These are phyloP conservation scores for Siphlonurus alternatus DNA, from an alignment of 2,888 invertebrate species.

Conservation along the genomic window DNA sequence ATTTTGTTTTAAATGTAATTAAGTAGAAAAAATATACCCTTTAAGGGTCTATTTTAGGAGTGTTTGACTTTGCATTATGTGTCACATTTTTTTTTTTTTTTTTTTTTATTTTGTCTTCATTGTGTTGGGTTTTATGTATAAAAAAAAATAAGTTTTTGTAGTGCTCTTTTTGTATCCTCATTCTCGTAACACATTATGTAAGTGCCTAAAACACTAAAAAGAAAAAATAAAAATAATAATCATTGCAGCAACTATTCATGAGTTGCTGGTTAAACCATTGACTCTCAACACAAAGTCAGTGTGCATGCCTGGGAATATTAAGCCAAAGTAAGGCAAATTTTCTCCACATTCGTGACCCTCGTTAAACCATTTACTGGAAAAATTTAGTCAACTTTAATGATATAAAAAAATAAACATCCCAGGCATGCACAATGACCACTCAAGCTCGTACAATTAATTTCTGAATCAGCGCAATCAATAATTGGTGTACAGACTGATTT, in stretches of 20 bases:
- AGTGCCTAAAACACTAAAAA: not conserved
- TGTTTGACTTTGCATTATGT: not conserved
- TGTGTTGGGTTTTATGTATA: not conserved
- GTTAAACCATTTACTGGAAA: not conserved
- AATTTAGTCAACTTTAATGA: not conserved
- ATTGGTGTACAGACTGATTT: conserved; percentile 3
- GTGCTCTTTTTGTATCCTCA: not conserved
- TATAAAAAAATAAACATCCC: not conserved
- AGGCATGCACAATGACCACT: not conserved
- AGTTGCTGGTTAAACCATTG: not conserved
- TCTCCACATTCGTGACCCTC: not conserved
- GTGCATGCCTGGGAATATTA: not conserved
- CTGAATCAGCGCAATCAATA: not conserved
- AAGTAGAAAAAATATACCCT: not conserved
- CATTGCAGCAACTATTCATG: not conserved
- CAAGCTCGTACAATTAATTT: not conserved
- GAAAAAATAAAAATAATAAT: not conserved
- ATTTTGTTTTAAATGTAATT: not conserved
- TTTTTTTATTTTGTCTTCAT: not conserved
- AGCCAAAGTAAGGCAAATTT: not conserved
- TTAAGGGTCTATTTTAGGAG: not conserved
- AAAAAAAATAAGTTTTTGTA: not conserved
- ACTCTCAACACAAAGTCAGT: not conserved
- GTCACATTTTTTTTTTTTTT: not conserved
- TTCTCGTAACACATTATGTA: not conserved